phyloP scores from a whole-genome alignment of 2,113 vertebrate species.

The Neogobius melanostomus region DNA sequence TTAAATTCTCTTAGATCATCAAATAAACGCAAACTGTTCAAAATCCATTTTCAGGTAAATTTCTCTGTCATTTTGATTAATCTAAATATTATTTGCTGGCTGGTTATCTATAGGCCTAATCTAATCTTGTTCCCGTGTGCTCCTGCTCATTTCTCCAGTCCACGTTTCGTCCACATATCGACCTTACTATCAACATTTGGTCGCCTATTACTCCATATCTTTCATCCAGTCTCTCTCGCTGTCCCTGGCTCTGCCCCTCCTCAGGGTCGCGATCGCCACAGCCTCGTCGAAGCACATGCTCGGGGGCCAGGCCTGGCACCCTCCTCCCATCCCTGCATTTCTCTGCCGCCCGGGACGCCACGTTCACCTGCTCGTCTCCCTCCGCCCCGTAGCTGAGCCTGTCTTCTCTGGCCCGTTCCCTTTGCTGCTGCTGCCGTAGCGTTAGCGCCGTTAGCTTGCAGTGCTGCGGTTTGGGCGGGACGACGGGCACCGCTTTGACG shows the following conservation, averaged over 20 bases:
- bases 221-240: conserved; percentile 30
- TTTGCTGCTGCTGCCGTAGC: conserved; percentile 62
- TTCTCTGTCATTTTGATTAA: no score
- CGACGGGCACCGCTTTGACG: conserved; percentile 82
- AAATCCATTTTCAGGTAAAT: no score
- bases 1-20: no score
- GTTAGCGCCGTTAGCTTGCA: conserved; percentile 77
- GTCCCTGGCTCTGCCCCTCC: conserved; percentile 66
- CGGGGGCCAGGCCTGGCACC: conserved; percentile 56
- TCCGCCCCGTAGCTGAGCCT: conserved; percentile 30
- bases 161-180: no score
- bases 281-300: conserved; percentile 88
- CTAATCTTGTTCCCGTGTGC: no score
- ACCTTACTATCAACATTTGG: not conserved
- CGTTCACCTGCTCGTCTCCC: conserved; percentile 15
- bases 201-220: conserved; percentile 29
- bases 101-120: no score
- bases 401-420: conserved; percentile 21
- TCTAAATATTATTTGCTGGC: no score
- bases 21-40: no score
- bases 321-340: conserved; percentile 37
- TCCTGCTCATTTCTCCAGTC: no score
- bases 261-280: conserved; percentile 79
- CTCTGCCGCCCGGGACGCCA: conserved; percentile 17
- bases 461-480: conserved; percentile 88